Conservation (phyloP, 2,113 vertebrate genomes). For the Nothoprocta pentlandii region DNA sequence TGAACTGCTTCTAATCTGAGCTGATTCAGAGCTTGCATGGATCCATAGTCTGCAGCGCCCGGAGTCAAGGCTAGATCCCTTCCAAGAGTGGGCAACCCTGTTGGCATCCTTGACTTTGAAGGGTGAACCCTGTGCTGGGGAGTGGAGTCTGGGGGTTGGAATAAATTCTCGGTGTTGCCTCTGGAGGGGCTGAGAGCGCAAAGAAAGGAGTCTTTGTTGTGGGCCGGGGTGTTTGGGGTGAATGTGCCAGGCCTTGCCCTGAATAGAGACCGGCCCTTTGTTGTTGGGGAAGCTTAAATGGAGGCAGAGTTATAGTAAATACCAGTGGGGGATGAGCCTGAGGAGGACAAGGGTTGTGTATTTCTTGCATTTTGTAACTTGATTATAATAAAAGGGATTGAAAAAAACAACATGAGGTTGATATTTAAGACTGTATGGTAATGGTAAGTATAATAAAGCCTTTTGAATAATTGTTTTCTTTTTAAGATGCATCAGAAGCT, state of each 20-base stretch:
- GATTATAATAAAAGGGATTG: background rate
- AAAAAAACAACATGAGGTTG: background rate
- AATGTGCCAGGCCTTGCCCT: background rate
- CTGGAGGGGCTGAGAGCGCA: background rate
- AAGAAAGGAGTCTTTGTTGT: background rate
- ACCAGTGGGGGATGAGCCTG: background rate
- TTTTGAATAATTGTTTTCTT: background rate
- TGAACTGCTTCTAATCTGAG: background rate
- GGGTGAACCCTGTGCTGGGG: background rate
- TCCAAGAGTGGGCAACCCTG: rapidly evolving
- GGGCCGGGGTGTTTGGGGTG: background rate
- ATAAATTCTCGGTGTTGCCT: background rate
- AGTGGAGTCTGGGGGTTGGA: background rate
- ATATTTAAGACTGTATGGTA: background rate
- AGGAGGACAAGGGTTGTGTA: background rate
- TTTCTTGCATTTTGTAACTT: background rate
- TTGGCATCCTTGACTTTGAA: background rate
- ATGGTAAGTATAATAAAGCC: background rate
- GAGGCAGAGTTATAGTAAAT: background rate
- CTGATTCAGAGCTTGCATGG: background rate
- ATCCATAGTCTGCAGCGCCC: background rate
- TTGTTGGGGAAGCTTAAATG: background rate
- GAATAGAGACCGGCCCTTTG: background rate
- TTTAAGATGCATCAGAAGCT: slow-evolving; percentile 86
- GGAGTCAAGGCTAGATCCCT: background rate